Conservation (phyloP, 2,113 vertebrate species). For the Microcebus tavaratra region DNA sequence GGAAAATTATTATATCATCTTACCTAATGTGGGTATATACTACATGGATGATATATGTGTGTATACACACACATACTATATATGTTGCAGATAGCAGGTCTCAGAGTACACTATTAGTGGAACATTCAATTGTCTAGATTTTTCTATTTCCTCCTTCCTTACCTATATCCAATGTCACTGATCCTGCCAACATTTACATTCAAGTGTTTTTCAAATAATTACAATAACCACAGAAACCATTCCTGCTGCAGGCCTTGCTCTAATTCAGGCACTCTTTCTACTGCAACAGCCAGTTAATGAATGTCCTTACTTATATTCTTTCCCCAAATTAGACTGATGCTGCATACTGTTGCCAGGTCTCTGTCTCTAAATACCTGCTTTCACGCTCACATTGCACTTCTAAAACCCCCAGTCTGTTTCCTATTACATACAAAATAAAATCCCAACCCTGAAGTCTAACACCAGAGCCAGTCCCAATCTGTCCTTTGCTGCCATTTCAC, state of each 20-base stretch:
- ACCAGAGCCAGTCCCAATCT: background rate
- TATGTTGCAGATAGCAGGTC: background rate
- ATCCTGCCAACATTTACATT: slow-evolving; percentile 1
- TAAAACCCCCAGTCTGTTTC: background rate
- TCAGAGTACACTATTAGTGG: background rate
- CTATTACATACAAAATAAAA: background rate
- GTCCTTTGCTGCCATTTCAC: background rate
- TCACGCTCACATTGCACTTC: background rate
- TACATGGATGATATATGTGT: background rate
- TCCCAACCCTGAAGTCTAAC: background rate
- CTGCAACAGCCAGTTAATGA: background rate
- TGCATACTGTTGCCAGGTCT: background rate
- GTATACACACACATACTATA: background rate
- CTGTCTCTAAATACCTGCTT: background rate
- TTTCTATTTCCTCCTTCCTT: slow-evolving; percentile 2
- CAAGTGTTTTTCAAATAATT: background rate
- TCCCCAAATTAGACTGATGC: background rate
- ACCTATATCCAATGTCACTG: background rate
- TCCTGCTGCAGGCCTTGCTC: background rate
- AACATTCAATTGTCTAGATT: background rate
- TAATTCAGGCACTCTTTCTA: background rate
- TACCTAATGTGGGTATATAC: background rate
- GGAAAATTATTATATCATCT: background rate
- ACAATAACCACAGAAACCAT: background rate
- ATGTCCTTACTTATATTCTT: background rate